A percentile compares a stretch with the other conserved stretches of the same genome.
These are phyloP conservation scores for Dendropsophus ebraccatus DNA, from an alignment of 2,113 vertebrate genomes.

Conservation along the genomic window DNA sequence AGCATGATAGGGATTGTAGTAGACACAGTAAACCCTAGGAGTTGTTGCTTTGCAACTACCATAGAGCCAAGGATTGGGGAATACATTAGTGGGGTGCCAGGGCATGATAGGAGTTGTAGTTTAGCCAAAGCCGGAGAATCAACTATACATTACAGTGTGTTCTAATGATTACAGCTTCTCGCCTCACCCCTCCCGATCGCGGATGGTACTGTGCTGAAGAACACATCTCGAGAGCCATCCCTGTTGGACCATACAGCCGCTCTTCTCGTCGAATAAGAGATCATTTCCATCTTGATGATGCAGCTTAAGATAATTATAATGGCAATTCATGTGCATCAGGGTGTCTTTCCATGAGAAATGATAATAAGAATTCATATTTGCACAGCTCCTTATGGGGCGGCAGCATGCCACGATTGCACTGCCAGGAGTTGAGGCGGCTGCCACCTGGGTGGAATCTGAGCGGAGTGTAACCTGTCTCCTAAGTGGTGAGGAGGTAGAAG, in stretches of 20 bases:
- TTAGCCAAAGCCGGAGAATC: too few relatives aligned
- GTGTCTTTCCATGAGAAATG: conserved; percentile 24
- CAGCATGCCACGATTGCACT: background rate
- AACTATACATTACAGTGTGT: too few relatives aligned
- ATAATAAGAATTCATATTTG: conserved; percentile 41
- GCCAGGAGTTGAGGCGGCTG: background rate
- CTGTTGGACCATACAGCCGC: conserved; percentile 23
- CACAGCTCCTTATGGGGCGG: conserved; percentile 8
- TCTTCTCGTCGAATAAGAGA: conserved; percentile 6
- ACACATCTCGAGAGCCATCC: conserved; percentile 1
- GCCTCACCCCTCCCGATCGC: background rate
- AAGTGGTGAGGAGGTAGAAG: background rate
- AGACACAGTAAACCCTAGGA: too few relatives aligned
- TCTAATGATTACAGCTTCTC: too few relatives aligned
- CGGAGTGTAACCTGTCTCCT: background rate
- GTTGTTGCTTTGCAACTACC: too few relatives aligned
- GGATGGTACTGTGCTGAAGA: background rate
- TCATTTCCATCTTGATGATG: conserved; percentile 50
- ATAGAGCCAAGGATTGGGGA: too few relatives aligned
- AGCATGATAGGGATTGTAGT: too few relatives aligned
- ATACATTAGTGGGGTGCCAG: too few relatives aligned
- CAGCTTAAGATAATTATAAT: conserved; percentile 47
- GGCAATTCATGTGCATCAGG: conserved; percentile 30
- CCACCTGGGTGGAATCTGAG: conserved; percentile 1
- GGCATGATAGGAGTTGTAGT: too few relatives aligned